phyloP scores from a whole-genome alignment of 30 jellyfish, hydroid and myxozoan genomes.

The Aurelia aurita region DNA sequence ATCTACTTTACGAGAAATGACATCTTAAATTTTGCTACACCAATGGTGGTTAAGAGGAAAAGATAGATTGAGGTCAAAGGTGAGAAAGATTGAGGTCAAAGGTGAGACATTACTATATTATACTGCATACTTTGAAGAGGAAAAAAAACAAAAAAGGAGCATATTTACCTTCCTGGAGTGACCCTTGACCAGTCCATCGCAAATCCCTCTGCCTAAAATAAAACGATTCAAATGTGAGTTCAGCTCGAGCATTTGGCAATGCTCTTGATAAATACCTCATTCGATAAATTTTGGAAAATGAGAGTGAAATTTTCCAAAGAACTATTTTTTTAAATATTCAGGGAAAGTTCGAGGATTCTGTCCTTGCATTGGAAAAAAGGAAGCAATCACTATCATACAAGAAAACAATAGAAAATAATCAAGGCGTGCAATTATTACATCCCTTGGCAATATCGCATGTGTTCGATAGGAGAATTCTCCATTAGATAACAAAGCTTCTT shows the following conservation, averaged over 20 bases:
- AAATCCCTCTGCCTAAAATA: slow-evolving; percentile 84
- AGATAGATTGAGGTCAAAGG: neutral
- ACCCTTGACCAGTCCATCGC: slow-evolving; percentile 97
- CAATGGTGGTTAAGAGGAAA: neutral
- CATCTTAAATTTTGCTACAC: too few species aligned
- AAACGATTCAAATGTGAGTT: neutral
- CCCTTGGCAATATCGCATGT: too few species aligned
- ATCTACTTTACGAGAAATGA: too few species aligned
- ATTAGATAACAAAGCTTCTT: too few species aligned
- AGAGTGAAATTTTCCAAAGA: neutral
- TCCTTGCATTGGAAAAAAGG: too few species aligned
- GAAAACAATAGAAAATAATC: too few species aligned
- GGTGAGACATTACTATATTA: neutral
- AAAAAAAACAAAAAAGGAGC: neutral
- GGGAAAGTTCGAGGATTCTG: too few species aligned
- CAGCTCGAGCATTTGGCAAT: neutral
- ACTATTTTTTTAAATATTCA: too few species aligned
- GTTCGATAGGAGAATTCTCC: too few species aligned
- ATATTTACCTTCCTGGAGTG: slow-evolving; percentile 77
- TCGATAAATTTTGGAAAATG: neutral
- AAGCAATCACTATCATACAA: too few species aligned
- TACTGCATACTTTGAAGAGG: neutral
- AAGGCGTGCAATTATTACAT: too few species aligned
- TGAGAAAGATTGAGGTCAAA: neutral
- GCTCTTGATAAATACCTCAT: neutral